These are phyloP conservation scores for Mungos mungo DNA, from an alignment of 2,113 vertebrate species.

Conservation along the genomic window DNA sequence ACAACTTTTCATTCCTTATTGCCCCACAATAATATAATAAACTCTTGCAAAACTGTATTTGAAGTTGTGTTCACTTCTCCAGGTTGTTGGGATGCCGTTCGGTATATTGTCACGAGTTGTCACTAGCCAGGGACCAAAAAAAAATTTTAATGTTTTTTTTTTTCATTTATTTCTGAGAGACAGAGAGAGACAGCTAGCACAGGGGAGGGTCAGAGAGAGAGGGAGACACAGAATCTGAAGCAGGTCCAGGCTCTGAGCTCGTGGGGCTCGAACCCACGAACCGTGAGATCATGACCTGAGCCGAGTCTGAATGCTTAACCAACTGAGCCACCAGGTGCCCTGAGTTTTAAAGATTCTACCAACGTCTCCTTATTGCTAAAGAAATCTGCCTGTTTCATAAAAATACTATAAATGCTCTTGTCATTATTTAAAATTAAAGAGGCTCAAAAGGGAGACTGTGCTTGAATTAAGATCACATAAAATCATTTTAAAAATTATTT, in stretches of 20 bases:
- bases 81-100: neutral
- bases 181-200: no score
- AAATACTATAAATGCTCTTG: neutral
- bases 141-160: neutral
- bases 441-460: neutral
- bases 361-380: neutral
- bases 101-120: neutral
- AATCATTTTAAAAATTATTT: neutral
- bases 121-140: neutral
- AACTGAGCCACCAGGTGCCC: no score
- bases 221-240: no score
- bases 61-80: neutral
- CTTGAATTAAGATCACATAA: conserved; percentile 30
- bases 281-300: no score
- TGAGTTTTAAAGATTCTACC: neutral
- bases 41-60: neutral
- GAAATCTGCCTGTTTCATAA: neutral
- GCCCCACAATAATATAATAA: neutral
- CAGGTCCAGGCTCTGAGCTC: no score
- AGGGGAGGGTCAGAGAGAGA: no score
- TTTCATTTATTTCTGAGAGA: no score
- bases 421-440: neutral
- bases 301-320: no score
- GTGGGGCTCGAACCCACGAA: no score
- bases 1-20: neutral